Evolutionary conservation across 64 coral and sea anemone genomes (phyloP), one percentile per base, ranked within the genome.

Genomic region (Montipora sp.): DNA sequence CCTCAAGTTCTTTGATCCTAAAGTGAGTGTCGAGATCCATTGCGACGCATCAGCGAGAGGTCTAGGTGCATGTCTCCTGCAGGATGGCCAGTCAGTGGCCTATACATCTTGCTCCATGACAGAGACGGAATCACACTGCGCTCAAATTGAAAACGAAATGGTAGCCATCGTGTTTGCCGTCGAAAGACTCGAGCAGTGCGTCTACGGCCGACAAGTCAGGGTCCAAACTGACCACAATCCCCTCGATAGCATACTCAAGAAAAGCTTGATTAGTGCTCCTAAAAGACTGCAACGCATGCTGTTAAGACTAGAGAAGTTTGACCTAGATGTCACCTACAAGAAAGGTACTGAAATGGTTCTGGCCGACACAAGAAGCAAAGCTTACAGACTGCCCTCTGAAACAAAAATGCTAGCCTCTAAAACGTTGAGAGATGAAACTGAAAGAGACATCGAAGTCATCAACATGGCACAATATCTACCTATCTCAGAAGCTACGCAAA

Each of bases 201-300:
- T 89, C 51, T 5, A 55, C 10, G 5, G 80, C 43, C 19, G 60
- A 59, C 88, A 36, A 59, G 88, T 95, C 59, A 80, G 51, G 4
- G 73, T 95, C 5, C 13, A 87, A 46, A 71, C 88, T 23, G 93
- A 95, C 22, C 88, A 95, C 73, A 95, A 95, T 45, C 93, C 88
- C 8, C 49, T 91, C 0, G 90, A 90, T 11, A 85, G 90, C 9
- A 96, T 89, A 20, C 84, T 93, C 9, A 95, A 87, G 80, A 87
- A 90, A 53, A 84, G 67, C 47, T 48, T 95, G 5, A 84, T 61
- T 66, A 86, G 88, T 11, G 81, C 81, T 61, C 88, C 88, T 9
- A 95, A 90, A 48, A 68, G 75, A 13, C 73, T 90, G 1, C 88
- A 95, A 36, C 71, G 75, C 50, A 95, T 95, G 88, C 15, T 95